Evolutionary conservation across 2,888 invertebrate species (phyloP), one percentile per base, ranked within the genome.

Genomic region (Dryocosmus kuriphilus): DNA sequence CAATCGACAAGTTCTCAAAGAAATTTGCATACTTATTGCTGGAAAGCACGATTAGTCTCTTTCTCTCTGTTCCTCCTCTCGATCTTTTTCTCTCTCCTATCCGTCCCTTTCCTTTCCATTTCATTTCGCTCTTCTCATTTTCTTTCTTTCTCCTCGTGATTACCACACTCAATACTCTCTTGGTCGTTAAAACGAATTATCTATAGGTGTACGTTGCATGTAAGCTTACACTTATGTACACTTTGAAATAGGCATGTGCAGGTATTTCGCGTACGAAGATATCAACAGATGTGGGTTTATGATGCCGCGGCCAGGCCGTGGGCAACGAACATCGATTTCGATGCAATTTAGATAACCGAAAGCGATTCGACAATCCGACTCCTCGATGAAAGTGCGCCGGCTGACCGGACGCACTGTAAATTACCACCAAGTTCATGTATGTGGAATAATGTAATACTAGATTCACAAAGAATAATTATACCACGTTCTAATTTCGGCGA

Each of bases 291-390:
- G 90, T 87, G 90, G 87, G 89, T 90, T 91, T 90, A 90, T 88
- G 90, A 89, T 81, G 86, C 85, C 86, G 85, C 84, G 79, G 80
- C 86, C 84, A 86, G 86, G 86, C 86, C 88, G 90, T 89, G 87
- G 88, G 88, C 88, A 84, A 85, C 85, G 85, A 89, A 89, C 89
- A 90, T 89, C 90, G 89, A 91, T 91, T 89, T 87, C 88, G 90
- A 91, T 90, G 91, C 90, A 89, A 90, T 91, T 91, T 90, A 90
- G 91, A 91, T 90, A 90, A 90, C 86, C 86, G 84, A 87, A 88
- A 82, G 79, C 79, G 79, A 79, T 80, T 82, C 78, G 74, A 78
- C 82, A 79, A 79, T 78, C 76, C 78, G 61, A 77, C 79, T 74
- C 60, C 62, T 77, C 80, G 77, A 82, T 82, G 80, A 80, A 81